Conservation (phyloP, 2,113 vertebrate genomes). For the Phoenicopterus ruber region DNA sequence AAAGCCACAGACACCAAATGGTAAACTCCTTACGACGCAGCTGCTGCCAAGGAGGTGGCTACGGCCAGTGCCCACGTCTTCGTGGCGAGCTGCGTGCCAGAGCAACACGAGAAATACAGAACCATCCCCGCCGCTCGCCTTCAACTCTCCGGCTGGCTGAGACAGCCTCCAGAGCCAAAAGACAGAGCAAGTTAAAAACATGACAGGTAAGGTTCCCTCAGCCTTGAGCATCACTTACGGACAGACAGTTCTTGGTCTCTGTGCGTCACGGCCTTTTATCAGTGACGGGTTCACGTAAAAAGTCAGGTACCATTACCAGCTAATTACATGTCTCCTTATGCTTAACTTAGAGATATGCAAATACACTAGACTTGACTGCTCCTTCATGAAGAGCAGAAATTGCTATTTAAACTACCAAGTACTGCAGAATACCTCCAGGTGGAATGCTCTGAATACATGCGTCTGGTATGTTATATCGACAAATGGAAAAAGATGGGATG, state of each 20-base stretch:
- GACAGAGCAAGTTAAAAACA: background rate
- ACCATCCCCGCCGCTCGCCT: background rate
- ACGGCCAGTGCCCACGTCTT: background rate
- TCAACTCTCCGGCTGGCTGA: background rate
- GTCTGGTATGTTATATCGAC: background rate
- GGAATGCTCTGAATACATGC: rapidly evolving
- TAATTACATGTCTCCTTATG: background rate
- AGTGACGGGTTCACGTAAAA: rapidly evolving
- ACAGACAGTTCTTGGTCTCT: background rate
- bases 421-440: background rate
- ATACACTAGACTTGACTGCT: background rate
- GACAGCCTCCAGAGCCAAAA: background rate
- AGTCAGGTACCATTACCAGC: background rate
- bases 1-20: rapidly evolving
- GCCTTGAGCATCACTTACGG: background rate
- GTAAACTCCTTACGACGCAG: background rate
- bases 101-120: background rate
- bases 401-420: background rate
- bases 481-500: background rate
- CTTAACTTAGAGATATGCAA: background rate
- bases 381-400: background rate
- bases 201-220: background rate
- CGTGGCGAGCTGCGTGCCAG: background rate
- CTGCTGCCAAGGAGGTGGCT: rapidly evolving
- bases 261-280: background rate